Conservation (phyloP, 2,797 vertebrate genomes). For the Anguilla marmorata region DNA sequence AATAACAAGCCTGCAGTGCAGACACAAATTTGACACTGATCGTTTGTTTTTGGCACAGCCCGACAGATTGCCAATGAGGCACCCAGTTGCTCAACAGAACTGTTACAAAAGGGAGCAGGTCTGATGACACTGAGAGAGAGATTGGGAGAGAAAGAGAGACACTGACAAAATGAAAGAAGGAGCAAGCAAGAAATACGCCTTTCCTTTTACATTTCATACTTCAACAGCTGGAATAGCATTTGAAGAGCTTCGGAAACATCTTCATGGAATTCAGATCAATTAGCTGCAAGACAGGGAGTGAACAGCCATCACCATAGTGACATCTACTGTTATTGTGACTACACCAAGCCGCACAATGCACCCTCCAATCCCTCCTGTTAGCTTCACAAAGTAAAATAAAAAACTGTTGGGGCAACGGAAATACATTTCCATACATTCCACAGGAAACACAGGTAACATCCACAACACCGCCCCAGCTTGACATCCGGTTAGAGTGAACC, state of each 20-base stretch:
- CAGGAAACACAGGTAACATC: neutral
- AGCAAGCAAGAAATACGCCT: neutral
- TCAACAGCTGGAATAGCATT: neutral
- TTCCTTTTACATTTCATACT: neutral
- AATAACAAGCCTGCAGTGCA: neutral
- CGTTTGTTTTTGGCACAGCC: slow-evolving; percentile 18
- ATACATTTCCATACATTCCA: neutral
- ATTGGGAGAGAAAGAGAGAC: slow-evolving; percentile 22
- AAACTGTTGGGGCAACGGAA: neutral
- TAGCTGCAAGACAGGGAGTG: neutral
- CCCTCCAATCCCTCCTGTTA: neutral
- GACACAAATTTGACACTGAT: neutral
- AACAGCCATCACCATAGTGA: neutral
- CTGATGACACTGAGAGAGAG: slow-evolving; percentile 24
- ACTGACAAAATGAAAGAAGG: slow-evolving; percentile 2
- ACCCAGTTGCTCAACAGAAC: slow-evolving; percentile 3
- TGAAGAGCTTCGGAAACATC: neutral
- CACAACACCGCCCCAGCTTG: neutral
- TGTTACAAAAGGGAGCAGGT: slow-evolving; percentile 1
- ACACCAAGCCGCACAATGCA: neutral
- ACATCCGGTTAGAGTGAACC: too few species aligned
- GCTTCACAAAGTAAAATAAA: neutral
- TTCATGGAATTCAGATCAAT: neutral
- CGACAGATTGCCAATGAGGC: slow-evolving; percentile 10
- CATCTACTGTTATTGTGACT: neutral